Base-by-base conservation (phyloP, 2,888 invertebrate species). In the Dolomedes plantarius region DNA sequence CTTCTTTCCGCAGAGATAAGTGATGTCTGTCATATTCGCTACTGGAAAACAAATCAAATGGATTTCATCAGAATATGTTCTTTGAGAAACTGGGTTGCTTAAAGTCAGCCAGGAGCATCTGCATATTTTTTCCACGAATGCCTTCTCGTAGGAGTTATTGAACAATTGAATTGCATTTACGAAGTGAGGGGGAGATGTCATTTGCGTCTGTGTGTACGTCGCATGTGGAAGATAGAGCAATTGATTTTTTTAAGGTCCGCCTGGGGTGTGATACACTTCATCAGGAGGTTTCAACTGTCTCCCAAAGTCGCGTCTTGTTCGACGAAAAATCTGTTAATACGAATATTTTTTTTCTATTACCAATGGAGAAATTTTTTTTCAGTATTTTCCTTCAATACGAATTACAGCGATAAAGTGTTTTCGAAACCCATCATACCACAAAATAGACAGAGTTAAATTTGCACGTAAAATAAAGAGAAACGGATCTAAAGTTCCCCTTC, bases 11-110 rank as follows among this genome's bases (percentile, higher is more conserved):
- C 65, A 32, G 29, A 64, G 77, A 83, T 77, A 77, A 77, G 72
- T 76, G 77, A 76, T 83, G 83, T 83, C 83, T 77, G 77, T 83
- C 83, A 83, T 83, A 71, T 82, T 82, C 82, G 72, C 67, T 83
- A 73, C 72, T 83, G 77, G 77, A 29, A 73, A 83, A 83, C 83
- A 83, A 83, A 83, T 83, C 77, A 83, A 83, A 83, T 77, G 72
- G 72, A 83, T 83, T 68, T 83, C 83, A 83, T 83, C 83, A 77
- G 71, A 74, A 81, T 77, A 72, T 72, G 64, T 56, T 83, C 39
- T 83, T 77, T 77, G 1, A 46, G 56, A 71, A 72, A 67, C 76
- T 31, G 71, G 76, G 82, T 56, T 13, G 32, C 64, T 73, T 76
- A 77, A 76, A 83, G 76, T 82, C 82, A 71, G 56, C 76, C 76